Base-by-base conservation (phyloP, 1,140 invertebrate genomes). In the Trichomalopsis sarcophagae region DNA sequence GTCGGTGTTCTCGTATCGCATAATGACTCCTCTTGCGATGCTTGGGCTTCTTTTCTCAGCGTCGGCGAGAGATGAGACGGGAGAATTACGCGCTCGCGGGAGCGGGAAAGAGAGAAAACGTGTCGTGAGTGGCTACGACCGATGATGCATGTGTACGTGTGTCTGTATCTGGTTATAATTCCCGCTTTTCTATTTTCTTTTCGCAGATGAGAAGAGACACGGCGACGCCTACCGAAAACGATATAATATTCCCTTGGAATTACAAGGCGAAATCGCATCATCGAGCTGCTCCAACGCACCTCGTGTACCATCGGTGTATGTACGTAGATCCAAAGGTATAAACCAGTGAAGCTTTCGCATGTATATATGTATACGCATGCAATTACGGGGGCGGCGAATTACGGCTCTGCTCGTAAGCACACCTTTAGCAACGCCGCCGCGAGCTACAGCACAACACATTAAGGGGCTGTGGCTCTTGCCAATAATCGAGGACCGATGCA, bases 401-500 rank as follows among this genome's bases (percentile, higher is more conserved):
- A 66, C 71, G 50, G 50, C 14, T 50, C 2, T 62, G 17, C 36
- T 81, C 80, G 68, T 81, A 81, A 81, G 44, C 44, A 81, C 44
- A 81, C 68, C 68, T 81, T 81, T 81, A 68, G 69, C 14, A 33
- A 62, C n/a, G 33, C 23, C 17, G 33, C 40, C 69, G 30, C 80
- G 21, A 62, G 55, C 55, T 62, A 62, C 21, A 62, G 55, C 73
- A 69, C 44, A 74, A 21, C 33, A 81, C 66, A 71, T 81, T 81
- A 81, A 40, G 77, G 10, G 33, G 21, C 17, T 36, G 36, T 36
- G 33, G n/a, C 23, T 23, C 79, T 71, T 44, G 68, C 84, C 73
- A 86, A 89, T 89, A 89, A 89, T 88, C 87, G 82, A 85, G 76
- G 81, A 81, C 85, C 86, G 86, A 89, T 89, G 87, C 84, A 87